Conservation (phyloP, 2,113 vertebrate species). For the Scopus umbretta region DNA sequence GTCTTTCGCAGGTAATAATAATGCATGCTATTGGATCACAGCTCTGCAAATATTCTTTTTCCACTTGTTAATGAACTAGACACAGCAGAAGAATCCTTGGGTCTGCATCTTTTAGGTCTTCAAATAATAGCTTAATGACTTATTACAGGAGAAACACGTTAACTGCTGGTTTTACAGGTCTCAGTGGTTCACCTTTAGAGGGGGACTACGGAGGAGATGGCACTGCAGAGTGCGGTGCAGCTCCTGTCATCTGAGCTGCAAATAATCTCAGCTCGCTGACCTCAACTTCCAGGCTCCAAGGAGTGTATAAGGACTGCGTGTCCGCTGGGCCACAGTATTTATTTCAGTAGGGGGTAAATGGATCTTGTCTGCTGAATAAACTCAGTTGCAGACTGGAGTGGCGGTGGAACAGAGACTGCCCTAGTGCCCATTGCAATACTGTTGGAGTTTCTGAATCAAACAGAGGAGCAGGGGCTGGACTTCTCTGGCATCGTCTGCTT, state of each 20-base stretch:
- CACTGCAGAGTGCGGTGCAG: background rate
- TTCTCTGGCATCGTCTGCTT: background rate
- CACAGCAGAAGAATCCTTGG: background rate
- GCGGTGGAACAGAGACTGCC: background rate
- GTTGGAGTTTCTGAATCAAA: background rate
- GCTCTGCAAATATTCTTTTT: background rate
- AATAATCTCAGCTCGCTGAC: background rate
- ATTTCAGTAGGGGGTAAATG: background rate
- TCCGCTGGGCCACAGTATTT: background rate
- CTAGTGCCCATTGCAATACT: background rate
- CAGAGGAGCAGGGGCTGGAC: background rate
- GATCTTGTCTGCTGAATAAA: background rate
- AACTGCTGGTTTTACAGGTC: background rate
- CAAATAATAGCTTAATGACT: background rate
- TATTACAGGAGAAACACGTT: background rate
- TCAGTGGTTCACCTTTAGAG: background rate
- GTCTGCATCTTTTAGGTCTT: conserved; percentile 1
- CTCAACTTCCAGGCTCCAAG: background rate
- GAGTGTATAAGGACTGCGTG: background rate
- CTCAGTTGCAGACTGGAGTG: background rate
- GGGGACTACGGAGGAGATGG: background rate
- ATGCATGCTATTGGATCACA: background rate
- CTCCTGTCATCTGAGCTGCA: background rate
- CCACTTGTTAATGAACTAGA: background rate
- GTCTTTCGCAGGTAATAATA: conserved; percentile 12